These are phyloP conservation scores for Ptychoptera contaminata DNA, from an alignment of 2,888 invertebrate genomes.

Conservation along the genomic window DNA sequence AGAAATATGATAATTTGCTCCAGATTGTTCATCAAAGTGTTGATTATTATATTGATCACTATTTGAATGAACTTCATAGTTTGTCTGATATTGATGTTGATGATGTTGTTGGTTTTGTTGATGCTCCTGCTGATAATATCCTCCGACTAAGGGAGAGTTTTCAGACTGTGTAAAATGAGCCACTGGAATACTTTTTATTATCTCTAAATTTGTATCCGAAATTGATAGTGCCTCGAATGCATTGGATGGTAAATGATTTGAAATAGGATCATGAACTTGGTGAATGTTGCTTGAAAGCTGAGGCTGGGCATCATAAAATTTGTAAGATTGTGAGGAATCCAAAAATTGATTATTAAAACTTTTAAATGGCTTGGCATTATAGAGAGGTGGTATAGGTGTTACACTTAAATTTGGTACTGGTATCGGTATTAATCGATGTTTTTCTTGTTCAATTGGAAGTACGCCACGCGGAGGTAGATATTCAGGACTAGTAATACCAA, in stretches of 20 bases:
- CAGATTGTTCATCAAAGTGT: too few relatives aligned
- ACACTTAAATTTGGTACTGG: conserved; percentile 49
- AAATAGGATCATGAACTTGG: background rate
- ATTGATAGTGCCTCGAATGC: conserved; percentile 5
- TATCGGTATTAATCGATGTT: conserved; percentile 30
- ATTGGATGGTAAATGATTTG: conserved; percentile 1
- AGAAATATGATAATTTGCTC: too few relatives aligned
- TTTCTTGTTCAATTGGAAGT: conserved; percentile 9
- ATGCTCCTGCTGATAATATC: conserved; percentile 6
- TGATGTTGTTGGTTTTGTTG: conserved; percentile 3
- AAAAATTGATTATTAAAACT: too few relatives aligned
- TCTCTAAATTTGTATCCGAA: conserved; percentile 31
- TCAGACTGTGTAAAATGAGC: conserved; percentile 53
- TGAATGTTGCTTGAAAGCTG: too few relatives aligned
- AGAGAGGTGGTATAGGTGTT: conserved; percentile 43
- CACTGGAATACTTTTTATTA: conserved; percentile 48
- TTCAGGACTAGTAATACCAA: conserved; percentile 8
- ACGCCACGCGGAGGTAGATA: conserved; percentile 14
- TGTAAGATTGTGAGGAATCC: background rate
- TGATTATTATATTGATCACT: too few relatives aligned
- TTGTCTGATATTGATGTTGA: background rate
- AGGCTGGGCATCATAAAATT: too few relatives aligned
- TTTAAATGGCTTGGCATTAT: conserved; percentile 38
- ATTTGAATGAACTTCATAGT: too few relatives aligned
- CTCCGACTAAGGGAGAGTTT: conserved; percentile 33